Base-by-base conservation (phyloP, 2,797 vertebrate genomes). In the Antennarius maculatus region DNA sequence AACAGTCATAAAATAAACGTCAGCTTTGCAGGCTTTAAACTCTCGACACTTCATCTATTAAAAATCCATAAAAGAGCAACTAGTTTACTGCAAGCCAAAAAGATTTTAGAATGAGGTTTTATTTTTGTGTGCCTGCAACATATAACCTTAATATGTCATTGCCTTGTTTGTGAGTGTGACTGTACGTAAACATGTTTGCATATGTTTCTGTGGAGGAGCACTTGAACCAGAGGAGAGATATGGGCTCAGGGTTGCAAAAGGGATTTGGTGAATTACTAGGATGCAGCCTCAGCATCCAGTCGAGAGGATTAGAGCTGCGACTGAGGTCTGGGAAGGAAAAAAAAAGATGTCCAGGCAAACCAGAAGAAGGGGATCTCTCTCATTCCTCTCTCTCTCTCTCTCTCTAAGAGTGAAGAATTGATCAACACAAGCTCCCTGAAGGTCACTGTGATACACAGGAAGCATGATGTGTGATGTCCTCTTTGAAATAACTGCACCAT, bases 261-360 rank as follows among this genome's bases (percentile, higher is more conserved):
- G 89, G 88, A 89, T 91, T 92, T 90, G 86, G 79, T 86, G 84
- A 91, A 90, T 91, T 89, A 92, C 84, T 69, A 71, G 87, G 84
- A 79, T 91, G 88, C 89, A 85, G 84, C 82, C 75, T 90, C 89
- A 89, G 90, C 90, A 90, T 90, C 39, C 47, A 84, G 85, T 88
- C 79, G 83, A 78, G 76, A 62, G 87, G 89, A 92, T 92, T 92
- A 92, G 84, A 82, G 78, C 31, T 4, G 61, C 65, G 71, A 83
- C 83, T 31, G 5, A 61, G 67, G 74, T 82, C 85, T 52, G 47
- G 63, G 71, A 76, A 74, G 76, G 79, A 72, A 79, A 69, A 23
- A 23, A 23, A 23, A 23, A 85, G 86, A 85, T 88, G 86, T 86
- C 88, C 81, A 83, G 66, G 76, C 68, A 39, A 79, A 83, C 66